Base-by-base conservation (phyloP, 2,888 invertebrate genomes). In the Drosophila histrio region DNA sequence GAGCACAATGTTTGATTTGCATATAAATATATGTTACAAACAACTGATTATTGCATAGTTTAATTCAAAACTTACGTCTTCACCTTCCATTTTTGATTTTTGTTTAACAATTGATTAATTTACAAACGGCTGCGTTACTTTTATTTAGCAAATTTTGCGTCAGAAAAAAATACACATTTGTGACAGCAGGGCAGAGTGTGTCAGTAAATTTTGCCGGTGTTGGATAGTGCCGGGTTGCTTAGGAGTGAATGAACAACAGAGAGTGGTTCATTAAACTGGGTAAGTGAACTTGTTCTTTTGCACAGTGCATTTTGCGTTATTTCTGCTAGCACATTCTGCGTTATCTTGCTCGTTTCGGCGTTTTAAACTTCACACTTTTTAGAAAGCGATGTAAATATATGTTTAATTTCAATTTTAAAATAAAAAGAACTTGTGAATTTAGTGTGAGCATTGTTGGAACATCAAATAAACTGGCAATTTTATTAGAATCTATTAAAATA, bases 111-210 rank as follows among this genome's bases (percentile, higher is more conserved):
- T 22, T 26, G 2, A 47, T 13, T 41, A 53, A 44, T 46, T 44
- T 53, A 36, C 24, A 19, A 59, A 46, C 67, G 69, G 54, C 26
- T 34, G 11, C 17, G 6, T 13, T 50, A 34, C 1, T 30, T 61
- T 59, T 61, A 53, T 47, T 21, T 38, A 11, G 7, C 15, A 41
- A 79, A 66, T 76, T 86, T 82, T 86, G 70, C 81, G 80, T 86
- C 80, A 77, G 82, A 71, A 66, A 77, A 50, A 76, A 59, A 21
- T 65, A 44, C 64, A 69, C 43, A 61, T 70, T 58, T 26, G 57
- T 75, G 73, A 73, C 72, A 77, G 77, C 77, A 54, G 47, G 69
- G 75, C 75, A 77, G 63, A 68, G 52, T 65, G n/a, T n/a, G n/a
- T n/a, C n/a, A n/a, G n/a, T n/a, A n/a, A n/a, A n/a, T n/a, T n/a